Evolutionary conservation across 2,113 vertebrate genomes (phyloP), one percentile per base, ranked within the genome.

Genomic region (Gopherus evgoodei): DNA sequence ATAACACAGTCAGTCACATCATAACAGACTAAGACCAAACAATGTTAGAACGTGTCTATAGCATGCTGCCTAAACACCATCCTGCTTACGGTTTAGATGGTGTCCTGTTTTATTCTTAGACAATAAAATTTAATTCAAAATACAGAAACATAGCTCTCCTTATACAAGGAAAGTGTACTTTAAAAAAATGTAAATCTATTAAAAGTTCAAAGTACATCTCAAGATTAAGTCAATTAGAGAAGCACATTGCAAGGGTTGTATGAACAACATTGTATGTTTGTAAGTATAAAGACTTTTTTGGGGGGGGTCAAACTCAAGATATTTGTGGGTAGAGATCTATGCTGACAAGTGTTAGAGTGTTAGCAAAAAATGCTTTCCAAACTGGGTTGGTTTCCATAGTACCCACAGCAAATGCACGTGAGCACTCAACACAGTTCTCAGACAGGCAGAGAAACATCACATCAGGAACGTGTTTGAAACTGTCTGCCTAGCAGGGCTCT

Each of bases 311-410:
- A 35, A n/a, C 86, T 49, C 47, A 79, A 72, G 35, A 69, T 1
- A 1, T 75, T 88, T 44, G 75, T 44, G 88, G 75, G 84, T 35
- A 25, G 24, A 56, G 53, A 82, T 81, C 3, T 3, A 75, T 1
- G 0, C 54, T 47, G 47, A 57, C 83, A 81, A 56, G 69, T 49
- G 76, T 14, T 83, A 31, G 84, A 87, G n/a, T 42, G 42, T 27
- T 47, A 14, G 89, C 38, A 52, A 87, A 93, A 96, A 93, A 85
- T 12, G 75, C 44, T 72, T 89, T 86, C 82, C 54, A 87, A 81
- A 85, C 62, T 72, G 10, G 44, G 49, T 52, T 81, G 35, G 8
- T 89, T 92, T 92, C 92, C 86, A 50, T 16, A 89, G 80, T 29
- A 90, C 25, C 57, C 57, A 56, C 16, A 19, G 81, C 76, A 95